A percentile compares a stretch with the other conserved stretches of the same genome.
These are phyloP conservation scores for Larimichthys polyactis DNA, from an alignment of 2,113 vertebrate species.

Conservation along the genomic window DNA sequence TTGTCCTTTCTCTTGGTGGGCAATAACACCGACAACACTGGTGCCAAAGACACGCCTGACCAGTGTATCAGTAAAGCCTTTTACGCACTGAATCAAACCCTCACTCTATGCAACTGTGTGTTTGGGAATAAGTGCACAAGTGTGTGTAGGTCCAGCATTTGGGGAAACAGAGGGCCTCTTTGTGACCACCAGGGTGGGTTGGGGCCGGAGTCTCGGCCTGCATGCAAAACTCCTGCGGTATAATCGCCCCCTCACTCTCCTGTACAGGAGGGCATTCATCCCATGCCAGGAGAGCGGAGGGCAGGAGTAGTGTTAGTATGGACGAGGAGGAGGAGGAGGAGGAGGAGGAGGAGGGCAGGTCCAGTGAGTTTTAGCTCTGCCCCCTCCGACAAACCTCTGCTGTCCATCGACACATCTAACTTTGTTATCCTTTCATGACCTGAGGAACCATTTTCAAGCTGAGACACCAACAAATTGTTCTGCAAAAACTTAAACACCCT, in stretches of 20 bases:
- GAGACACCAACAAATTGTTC: too few species aligned
- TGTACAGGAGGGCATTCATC: slow-evolving; percentile 83
- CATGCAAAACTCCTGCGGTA: slow-evolving; percentile 75
- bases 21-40: slow-evolving; percentile 71
- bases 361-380: slow-evolving; percentile 47
- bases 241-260: slow-evolving; percentile 70
- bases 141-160: slow-evolving; percentile 62
- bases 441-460: not conserved
- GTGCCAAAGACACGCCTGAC: slow-evolving; percentile 68
- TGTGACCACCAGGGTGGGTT: slow-evolving; percentile 78
- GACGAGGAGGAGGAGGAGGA: not conserved
- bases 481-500: not conserved
- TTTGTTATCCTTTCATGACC: not conserved
- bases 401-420: slow-evolving; percentile 6
- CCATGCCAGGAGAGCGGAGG: slow-evolving; percentile 67
- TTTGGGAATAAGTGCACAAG: slow-evolving; percentile 57
- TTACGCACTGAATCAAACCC: slow-evolving; percentile 70
- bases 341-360: slow-evolving; percentile 17
- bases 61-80: slow-evolving; percentile 77
- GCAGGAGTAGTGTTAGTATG: slow-evolving; percentile 33
- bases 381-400: slow-evolving; percentile 21
- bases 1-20: slow-evolving; percentile 65
- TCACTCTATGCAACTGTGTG: slow-evolving; percentile 52
- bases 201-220: slow-evolving; percentile 69
- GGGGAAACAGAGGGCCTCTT: slow-evolving; percentile 75